These are phyloP conservation scores for Nothoprocta perdicaria DNA, from an alignment of 2,113 vertebrate genomes.

Conservation along the genomic window DNA sequence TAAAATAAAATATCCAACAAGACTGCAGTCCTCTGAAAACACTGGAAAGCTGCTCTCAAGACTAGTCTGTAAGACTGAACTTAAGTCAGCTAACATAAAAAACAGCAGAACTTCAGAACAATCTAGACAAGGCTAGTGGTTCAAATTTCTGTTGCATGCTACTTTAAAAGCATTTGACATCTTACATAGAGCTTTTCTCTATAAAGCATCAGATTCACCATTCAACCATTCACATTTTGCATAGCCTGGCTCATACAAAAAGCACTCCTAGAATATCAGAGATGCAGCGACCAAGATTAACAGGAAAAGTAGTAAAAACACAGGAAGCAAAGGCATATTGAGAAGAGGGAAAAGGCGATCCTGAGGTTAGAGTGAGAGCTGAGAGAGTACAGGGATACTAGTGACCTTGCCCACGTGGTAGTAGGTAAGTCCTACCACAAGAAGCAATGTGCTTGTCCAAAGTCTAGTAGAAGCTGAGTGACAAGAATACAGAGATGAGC, in stretches of 20 bases:
- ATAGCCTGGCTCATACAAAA: not conserved
- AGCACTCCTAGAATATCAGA: not conserved
- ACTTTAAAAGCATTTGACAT: not conserved
- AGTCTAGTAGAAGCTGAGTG: not conserved
- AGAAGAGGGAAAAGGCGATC: not conserved
- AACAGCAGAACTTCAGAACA: not conserved
- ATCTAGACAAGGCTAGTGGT: not conserved
- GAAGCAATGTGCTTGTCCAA: not conserved
- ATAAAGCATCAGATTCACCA: not conserved
- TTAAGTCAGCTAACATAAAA: not conserved
- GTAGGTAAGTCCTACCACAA: not conserved
- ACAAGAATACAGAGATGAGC: not conserved
- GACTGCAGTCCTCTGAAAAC: not conserved
- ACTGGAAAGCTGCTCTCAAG: not conserved
- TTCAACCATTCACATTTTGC: not conserved
- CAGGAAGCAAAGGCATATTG: not conserved
- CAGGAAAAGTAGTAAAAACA: not conserved
- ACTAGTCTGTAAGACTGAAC: not conserved
- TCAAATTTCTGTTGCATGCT: not conserved
- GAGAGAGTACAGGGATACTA: not conserved
- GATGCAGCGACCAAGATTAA: not conserved
- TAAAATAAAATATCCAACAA: not conserved
- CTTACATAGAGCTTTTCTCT: not conserved
- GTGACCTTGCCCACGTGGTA: slow-evolving; percentile 13
- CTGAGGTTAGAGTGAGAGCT: not conserved